phyloP scores from a whole-genome alignment of 2,888 invertebrate genomes.

The Drosophila peninsularis region DNA sequence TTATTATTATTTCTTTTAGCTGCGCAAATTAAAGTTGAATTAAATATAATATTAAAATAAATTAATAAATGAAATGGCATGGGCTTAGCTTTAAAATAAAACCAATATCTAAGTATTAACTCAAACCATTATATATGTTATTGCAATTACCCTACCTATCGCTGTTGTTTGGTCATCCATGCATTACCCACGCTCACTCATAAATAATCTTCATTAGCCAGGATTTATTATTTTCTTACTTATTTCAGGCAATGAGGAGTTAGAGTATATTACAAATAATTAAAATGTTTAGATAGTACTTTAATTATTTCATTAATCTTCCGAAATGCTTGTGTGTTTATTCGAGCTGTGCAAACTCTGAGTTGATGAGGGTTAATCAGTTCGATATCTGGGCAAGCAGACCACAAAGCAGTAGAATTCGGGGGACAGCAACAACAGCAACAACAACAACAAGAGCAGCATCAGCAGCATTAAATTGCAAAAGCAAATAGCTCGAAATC shows the following conservation, averaged over 20 bases:
- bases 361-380: conserved; percentile 38
- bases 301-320: conserved; percentile 10
- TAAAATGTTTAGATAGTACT: background rate
- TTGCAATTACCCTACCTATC: background rate
- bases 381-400: conserved; percentile 7
- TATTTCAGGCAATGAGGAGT: background rate
- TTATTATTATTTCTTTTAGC: no score
- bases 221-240: background rate
- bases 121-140: background rate
- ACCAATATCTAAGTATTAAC: rapidly evolving
- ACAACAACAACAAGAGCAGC: no score
- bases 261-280: background rate
- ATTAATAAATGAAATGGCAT: background rate
- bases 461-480: conserved; percentile 11
- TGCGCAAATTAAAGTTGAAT: background rate
- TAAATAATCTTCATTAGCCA: background rate
- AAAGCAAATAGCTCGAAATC: conserved; percentile 20
- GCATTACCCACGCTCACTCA: background rate
- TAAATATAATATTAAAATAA: background rate
- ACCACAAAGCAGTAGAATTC: background rate
- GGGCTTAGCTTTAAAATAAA: no score
- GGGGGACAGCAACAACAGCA: background rate
- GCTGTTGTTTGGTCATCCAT: background rate
- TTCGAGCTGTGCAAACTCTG: background rate
- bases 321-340: background rate